Evolutionary conservation across 1,140 invertebrate species (phyloP).

Genomic region (Zaprionus africanus): DNA sequence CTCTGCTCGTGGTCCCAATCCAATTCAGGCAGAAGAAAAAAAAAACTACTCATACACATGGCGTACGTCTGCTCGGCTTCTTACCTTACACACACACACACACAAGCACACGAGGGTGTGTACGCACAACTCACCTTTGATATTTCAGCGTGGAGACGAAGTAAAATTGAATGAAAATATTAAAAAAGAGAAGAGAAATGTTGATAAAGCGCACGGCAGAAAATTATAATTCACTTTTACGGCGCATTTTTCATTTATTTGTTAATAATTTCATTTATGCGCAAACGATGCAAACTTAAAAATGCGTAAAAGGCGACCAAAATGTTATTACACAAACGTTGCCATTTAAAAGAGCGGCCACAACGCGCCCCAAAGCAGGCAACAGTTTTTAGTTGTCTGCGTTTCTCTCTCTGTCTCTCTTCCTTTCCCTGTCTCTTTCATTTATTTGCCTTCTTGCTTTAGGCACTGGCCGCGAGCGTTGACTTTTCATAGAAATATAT

Average conservation of each 20-base stretch:
- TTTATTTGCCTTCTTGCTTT: not conserved
- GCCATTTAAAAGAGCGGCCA: constrained; percentile 50
- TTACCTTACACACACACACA: constrained; percentile 12
- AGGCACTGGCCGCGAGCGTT: not conserved
- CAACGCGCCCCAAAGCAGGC: constrained; percentile 19
- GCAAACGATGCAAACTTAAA: constrained; percentile 50
- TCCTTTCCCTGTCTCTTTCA: too few species aligned
- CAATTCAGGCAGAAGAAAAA: constrained; percentile 21
- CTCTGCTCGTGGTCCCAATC: constrained; percentile 23
- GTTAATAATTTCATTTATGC: constrained; percentile 68
- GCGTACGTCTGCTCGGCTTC: constrained; percentile 26
- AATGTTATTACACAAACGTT: constrained; percentile 59
- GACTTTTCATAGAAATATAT: not conserved
- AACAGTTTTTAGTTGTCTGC: constrained; percentile 11
- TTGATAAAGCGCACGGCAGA: constrained; percentile 20
- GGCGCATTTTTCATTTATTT: constrained; percentile 58
- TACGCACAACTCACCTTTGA: constrained; percentile 62
- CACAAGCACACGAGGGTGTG: not conserved
- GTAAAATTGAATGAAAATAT: constrained; percentile 71
- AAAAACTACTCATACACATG: constrained; percentile 57
- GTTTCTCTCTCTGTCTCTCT: not conserved
- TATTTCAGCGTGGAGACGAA: constrained; percentile 34
- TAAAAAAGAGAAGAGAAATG: constrained; percentile 34
- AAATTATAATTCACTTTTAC: constrained; percentile 64
- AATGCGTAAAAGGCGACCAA: constrained; percentile 51